phyloP scores from a whole-genome alignment of 2,797 vertebrate species.

The Sebastes vulpes region DNA sequence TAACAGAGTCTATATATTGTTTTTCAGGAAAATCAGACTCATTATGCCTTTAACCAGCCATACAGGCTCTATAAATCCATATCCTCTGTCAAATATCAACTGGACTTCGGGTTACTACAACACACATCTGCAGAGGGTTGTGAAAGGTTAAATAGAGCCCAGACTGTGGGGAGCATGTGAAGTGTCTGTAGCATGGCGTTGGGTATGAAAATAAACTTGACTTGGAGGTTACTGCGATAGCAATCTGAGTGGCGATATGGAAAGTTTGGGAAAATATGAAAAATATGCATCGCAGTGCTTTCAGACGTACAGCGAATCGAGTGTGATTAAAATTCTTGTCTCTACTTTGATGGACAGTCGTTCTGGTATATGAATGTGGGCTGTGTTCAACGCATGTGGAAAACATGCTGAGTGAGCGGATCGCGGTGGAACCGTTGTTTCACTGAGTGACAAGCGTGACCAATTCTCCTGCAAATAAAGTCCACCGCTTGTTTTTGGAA shows the following conservation, averaged over 20 bases:
- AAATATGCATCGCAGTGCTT: not conserved
- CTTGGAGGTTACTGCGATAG: not conserved
- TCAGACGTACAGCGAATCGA: not conserved
- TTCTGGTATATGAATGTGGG: not conserved
- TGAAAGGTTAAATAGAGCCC: not conserved
- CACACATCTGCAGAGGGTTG: conserved; percentile 10
- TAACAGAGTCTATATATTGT: too few relatives aligned
- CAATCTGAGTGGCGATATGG: not conserved
- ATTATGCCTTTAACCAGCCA: not conserved
- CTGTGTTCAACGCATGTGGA: not conserved
- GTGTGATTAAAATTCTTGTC: not conserved
- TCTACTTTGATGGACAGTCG: not conserved
- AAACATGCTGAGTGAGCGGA: not conserved
- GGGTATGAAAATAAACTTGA: conserved; percentile 31
- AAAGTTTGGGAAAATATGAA: not conserved
- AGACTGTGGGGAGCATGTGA: not conserved
- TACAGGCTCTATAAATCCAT: not conserved
- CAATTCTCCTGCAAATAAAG: not conserved
- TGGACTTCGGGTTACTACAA: not conserved
- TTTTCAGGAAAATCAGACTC: not conserved
- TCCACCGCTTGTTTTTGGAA: not conserved
- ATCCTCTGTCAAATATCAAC: not conserved
- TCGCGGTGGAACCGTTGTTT: not conserved
- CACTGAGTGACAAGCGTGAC: not conserved
- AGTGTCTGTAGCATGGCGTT: not conserved